Conservation (phyloP, 92 coral and sea anemone species). For the Isaurus tuberculatus region DNA sequence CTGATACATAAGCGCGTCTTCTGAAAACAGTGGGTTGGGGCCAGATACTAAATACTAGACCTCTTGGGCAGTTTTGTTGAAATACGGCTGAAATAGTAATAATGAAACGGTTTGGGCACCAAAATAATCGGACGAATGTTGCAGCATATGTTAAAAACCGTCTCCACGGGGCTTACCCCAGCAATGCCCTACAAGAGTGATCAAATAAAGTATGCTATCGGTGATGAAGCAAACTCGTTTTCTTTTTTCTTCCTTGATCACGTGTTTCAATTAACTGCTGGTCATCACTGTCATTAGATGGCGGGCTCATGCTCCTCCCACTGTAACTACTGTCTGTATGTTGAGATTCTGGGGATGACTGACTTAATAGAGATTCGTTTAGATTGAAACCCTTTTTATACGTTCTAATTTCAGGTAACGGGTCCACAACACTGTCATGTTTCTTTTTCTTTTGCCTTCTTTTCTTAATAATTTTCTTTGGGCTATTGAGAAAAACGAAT, state of each 20-base stretch:
- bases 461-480: slow-evolving; percentile 21
- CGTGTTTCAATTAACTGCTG: slow-evolving; percentile 3
- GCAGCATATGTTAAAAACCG: too few species aligned
- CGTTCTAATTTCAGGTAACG: slow-evolving; percentile 23
- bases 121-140: too few species aligned
- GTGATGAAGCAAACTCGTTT: slow-evolving; percentile 10
- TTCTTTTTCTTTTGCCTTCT: slow-evolving; percentile 19
- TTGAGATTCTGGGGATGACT: slow-evolving; percentile 28
- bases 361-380: slow-evolving; percentile 2
- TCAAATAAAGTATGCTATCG: slow-evolving; percentile 10
- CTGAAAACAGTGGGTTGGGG: too few species aligned
- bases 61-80: too few species aligned
- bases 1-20: too few species aligned
- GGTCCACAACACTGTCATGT: not conserved
- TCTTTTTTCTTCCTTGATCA: slow-evolving; percentile 11
- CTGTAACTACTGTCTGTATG: not conserved
- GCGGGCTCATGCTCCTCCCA: slow-evolving; percentile 24
- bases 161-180: too few species aligned
- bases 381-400: slow-evolving; percentile 16
- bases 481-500: not conserved
- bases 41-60: too few species aligned
- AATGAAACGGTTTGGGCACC: too few species aligned
- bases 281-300: slow-evolving; percentile 18
- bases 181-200: too few species aligned
- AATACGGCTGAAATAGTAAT: too few species aligned